Percentiles rank a stretch among this genome's conserved stretches.
phyloP scores from a whole-genome alignment of 2,113 vertebrate species.

The Sterrhoptilus dennistouni region DNA sequence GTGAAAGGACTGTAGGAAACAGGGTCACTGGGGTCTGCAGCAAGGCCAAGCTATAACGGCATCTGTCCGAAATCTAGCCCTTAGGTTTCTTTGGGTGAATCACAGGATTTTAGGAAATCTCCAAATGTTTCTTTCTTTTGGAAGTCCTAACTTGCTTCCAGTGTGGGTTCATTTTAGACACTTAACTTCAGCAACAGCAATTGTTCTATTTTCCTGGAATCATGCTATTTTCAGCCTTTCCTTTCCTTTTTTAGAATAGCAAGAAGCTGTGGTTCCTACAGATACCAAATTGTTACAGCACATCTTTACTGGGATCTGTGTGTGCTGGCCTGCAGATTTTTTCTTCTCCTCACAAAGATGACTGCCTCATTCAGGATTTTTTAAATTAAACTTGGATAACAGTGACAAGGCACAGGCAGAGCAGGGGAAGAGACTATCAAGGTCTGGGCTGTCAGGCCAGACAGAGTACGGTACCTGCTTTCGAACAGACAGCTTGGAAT shows the following conservation, averaged over 20 bases:
- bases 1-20: neutral
- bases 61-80: neutral
- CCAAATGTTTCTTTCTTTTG: neutral
- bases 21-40: neutral
- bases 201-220: conserved; percentile 24
- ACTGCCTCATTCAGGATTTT: neutral
- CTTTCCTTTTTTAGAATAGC: neutral
- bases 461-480: neutral
- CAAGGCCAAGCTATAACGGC: neutral
- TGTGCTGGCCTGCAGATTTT: neutral
- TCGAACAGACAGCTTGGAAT: neutral
- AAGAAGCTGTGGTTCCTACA: neutral
- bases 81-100: neutral
- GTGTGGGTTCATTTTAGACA: neutral
- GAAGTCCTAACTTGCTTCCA: neutral
- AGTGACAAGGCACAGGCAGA: neutral
- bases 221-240: conserved; percentile 5
- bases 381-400: neutral
- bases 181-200: neutral
- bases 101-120: neutral
- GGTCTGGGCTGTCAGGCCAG: neutral
- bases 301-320: neutral
- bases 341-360: neutral
- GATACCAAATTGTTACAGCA: neutral
- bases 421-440: neutral